These are phyloP conservation scores for Ptychadena robeensis DNA, from an alignment of 2,797 vertebrate genomes.

Conservation along the genomic window DNA sequence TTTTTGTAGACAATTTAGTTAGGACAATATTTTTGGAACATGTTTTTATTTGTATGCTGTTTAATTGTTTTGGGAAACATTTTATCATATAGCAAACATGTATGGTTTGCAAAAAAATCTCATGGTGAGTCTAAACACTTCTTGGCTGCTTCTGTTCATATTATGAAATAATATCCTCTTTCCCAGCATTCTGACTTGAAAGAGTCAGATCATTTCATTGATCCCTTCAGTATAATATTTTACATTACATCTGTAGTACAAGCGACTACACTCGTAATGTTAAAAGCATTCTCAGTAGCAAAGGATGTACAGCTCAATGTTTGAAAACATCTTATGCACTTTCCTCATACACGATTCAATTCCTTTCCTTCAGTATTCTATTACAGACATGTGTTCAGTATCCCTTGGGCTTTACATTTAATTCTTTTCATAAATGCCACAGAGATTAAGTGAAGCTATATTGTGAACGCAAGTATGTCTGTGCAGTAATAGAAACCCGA, in stretches of 20 bases:
- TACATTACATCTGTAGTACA: conserved; percentile 36
- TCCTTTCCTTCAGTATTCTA: conserved; percentile 32
- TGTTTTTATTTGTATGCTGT: background rate
- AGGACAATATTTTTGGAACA: background rate
- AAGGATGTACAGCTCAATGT: conserved; percentile 23
- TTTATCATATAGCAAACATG: background rate
- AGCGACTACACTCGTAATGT: conserved; percentile 27
- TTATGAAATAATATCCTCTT: conserved; percentile 25
- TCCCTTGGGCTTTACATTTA: conserved; percentile 45
- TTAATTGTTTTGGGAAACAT: background rate
- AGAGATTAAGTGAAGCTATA: conserved; percentile 48
- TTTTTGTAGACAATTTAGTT: no score
- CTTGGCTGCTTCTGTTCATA: background rate
- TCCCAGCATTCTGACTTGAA: conserved; percentile 18
- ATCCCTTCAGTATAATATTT: conserved; percentile 37
- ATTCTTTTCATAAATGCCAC: conserved; percentile 51
- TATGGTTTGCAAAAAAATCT: conserved; percentile 7
- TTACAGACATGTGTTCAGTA: conserved; percentile 50
- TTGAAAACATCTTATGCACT: conserved; percentile 51
- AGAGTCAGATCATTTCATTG: conserved; percentile 46
- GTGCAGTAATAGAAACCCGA: conserved; percentile 41
- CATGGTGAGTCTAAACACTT: background rate
- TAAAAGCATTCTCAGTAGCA: conserved; percentile 47
- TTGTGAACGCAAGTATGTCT: conserved; percentile 44
- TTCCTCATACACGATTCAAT: conserved; percentile 35